These are phyloP conservation scores for Spongilla lacustris DNA, from an alignment of 37 sponge, comb jelly and placozoan species.

Conservation along the genomic window DNA sequence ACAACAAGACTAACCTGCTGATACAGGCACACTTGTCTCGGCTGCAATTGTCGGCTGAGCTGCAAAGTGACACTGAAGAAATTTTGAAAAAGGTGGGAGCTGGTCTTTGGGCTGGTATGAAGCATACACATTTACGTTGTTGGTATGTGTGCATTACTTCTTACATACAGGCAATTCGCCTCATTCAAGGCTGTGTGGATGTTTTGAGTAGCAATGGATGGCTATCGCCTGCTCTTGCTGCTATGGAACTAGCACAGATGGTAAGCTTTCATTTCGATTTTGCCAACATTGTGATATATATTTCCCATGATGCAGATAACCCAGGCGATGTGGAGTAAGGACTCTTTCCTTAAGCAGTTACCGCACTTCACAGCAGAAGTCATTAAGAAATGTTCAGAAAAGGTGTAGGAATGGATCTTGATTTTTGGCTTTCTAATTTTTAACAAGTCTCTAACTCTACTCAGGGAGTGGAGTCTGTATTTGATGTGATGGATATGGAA, in stretches of 20 bases:
- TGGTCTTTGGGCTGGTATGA: slow-evolving; percentile 11
- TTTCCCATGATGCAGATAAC: slow-evolving; percentile 43
- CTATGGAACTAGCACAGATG: slow-evolving; percentile 99
- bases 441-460: not conserved
- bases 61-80: slow-evolving; percentile 96
- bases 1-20: slow-evolving; percentile 94
- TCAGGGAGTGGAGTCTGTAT: slow-evolving; percentile 88
- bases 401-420: slow-evolving; percentile 26
- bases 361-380: slow-evolving; percentile 94
- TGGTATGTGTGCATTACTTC: not conserved
- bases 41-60: slow-evolving; percentile 91
- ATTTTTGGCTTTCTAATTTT: not conserved
- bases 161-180: slow-evolving; percentile 72
- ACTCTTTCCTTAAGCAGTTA: slow-evolving; percentile 98
- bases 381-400: slow-evolving; percentile 88
- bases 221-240: slow-evolving; percentile 93
- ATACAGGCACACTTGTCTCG: slow-evolving; percentile 97
- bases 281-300: not conserved
- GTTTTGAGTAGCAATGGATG: slow-evolving; percentile 98
- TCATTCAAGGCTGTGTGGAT: slow-evolving; percentile 98
- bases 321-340: slow-evolving; percentile 99
- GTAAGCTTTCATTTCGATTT: slow-evolving; percentile 17
- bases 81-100: slow-evolving; percentile 81
- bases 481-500: slow-evolving; percentile 99
- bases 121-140: not conserved